phyloP scores from a whole-genome alignment of 2,113 vertebrate species.

The Asarcornis scutulata region DNA sequence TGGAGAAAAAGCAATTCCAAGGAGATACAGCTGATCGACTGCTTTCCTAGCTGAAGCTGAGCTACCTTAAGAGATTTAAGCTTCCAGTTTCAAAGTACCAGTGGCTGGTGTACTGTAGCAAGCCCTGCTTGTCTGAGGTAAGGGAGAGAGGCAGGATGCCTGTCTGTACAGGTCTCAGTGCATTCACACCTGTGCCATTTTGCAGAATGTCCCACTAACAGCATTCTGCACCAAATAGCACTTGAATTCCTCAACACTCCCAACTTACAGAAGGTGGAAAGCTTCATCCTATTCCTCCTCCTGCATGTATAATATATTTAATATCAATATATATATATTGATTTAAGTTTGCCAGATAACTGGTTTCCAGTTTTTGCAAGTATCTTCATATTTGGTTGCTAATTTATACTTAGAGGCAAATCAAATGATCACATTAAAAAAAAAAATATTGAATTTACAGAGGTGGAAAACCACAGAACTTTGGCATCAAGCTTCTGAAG shows the following conservation, averaged over 20 bases:
- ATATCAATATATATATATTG: background rate
- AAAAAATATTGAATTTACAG: background rate
- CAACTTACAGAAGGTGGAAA: background rate
- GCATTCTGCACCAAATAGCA: background rate
- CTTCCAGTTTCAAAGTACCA: background rate
- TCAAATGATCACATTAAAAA: background rate
- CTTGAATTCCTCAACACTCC: background rate
- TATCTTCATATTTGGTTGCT: background rate
- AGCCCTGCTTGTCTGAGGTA: background rate
- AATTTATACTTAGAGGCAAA: background rate
- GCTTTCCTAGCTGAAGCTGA: background rate
- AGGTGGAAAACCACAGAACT: background rate
- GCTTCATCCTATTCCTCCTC: background rate
- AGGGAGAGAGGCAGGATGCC: background rate
- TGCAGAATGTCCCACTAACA: background rate
- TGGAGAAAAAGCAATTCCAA: background rate
- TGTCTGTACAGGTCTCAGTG: background rate
- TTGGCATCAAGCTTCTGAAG: background rate
- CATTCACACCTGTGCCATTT: background rate
- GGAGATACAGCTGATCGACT: background rate
- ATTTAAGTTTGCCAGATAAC: background rate
- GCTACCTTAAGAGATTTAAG: background rate
- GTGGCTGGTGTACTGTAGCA: accelerated
- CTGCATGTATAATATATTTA: background rate
- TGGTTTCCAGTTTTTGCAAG: background rate